These are phyloP conservation scores for Dione juno DNA, from an alignment of 2,888 invertebrate species.

Conservation along the genomic window DNA sequence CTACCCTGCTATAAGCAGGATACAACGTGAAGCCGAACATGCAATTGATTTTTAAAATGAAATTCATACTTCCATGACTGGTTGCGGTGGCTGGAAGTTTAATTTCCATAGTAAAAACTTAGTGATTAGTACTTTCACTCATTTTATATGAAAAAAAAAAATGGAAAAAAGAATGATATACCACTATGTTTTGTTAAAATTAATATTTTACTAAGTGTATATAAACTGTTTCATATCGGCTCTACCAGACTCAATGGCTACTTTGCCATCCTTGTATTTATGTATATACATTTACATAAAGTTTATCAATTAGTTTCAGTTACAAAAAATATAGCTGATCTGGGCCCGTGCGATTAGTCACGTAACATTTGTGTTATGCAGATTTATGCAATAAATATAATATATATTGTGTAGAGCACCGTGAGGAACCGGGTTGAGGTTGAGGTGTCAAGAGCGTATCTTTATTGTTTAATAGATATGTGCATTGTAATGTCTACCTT, in stretches of 20 bases:
- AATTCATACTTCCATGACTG: too few relatives aligned
- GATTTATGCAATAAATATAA: conserved; percentile 57
- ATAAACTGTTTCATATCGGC: background rate
- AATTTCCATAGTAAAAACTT: too few relatives aligned
- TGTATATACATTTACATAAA: conserved; percentile 26
- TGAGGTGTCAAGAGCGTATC: conserved; percentile 50
- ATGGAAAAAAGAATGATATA: background rate
- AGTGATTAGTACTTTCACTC: background rate
- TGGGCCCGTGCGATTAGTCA: conserved; percentile 43
- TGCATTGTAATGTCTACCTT: background rate
- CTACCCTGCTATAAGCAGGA: too few relatives aligned
- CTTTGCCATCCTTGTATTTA: conserved; percentile 33
- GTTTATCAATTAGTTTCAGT: conserved; percentile 33
- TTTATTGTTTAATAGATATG: conserved; percentile 26
- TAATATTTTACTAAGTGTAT: background rate
- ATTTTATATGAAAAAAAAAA: background rate
- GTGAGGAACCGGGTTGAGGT: conserved; percentile 54
- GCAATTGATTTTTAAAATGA: too few relatives aligned
- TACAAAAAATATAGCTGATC: conserved; percentile 31
- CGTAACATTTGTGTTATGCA: conserved; percentile 50
- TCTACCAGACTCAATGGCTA: conserved; percentile 31
- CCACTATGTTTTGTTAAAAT: background rate
- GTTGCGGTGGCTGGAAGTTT: too few relatives aligned
- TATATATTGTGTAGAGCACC: conserved; percentile 51
- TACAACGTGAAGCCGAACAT: too few relatives aligned